Evolutionary conservation across 2,113 vertebrate genomes (phyloP).

Genomic region (Petroica traversi): DNA sequence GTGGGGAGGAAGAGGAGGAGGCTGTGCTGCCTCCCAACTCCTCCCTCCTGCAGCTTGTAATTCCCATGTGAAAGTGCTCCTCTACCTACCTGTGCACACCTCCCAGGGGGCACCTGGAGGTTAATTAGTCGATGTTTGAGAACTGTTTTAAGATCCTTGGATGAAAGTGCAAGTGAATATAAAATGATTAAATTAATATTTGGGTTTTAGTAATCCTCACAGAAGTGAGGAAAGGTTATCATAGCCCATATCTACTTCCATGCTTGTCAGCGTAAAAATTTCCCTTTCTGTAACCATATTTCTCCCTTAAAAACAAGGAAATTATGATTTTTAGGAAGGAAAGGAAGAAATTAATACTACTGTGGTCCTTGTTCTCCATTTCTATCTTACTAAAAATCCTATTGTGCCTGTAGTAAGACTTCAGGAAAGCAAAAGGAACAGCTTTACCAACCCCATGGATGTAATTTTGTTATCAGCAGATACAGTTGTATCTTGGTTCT

Average conservation of each 20-base stretch:
- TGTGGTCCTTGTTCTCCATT: background rate
- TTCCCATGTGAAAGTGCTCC: background rate
- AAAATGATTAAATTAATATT: background rate
- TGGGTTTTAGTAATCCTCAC: background rate
- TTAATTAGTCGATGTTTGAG: background rate
- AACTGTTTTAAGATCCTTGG: background rate
- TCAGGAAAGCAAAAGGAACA: background rate
- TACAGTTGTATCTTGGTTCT: background rate
- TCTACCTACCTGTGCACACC: background rate
- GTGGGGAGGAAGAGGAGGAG: background rate
- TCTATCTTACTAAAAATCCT: background rate
- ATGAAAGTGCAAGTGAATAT: background rate
- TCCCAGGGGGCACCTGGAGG: background rate
- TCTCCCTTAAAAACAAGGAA: background rate
- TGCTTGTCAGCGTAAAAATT: background rate
- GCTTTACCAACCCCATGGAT: background rate
- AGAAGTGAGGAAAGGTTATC: background rate
- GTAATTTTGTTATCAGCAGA: background rate
- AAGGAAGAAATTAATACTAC: background rate
- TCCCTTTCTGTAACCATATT: background rate
- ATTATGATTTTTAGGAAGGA: background rate
- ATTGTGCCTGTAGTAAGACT: background rate
- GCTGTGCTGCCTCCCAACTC: background rate
- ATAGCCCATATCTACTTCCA: background rate
- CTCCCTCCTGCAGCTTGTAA: fast-evolving